Evolutionary conservation across 1,140 invertebrate species (phyloP).

Genomic region (Anastrepha ludens): DNA sequence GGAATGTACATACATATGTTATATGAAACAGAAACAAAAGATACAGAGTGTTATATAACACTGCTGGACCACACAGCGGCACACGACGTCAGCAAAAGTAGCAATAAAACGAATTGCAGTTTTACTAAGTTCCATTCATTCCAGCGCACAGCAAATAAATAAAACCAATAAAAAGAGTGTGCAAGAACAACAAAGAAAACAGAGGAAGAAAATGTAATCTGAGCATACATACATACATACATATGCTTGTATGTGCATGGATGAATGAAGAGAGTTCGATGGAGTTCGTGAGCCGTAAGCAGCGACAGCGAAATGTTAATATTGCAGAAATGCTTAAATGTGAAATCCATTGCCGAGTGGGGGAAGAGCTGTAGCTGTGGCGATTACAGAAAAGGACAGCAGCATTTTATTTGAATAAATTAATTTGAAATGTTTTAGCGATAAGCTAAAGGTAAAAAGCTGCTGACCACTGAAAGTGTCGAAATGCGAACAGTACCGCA

Average conservation of each 20-base stretch:
- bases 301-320: constrained; percentile 1
- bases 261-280: not conserved
- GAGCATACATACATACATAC: not conserved
- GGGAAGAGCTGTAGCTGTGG: not conserved
- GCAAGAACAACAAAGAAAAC: not conserved
- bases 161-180: not conserved
- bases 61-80: constrained; percentile 41
- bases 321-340: not conserved
- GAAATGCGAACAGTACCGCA: not conserved
- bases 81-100: constrained; percentile 25
- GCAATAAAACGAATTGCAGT: constrained; percentile 3
- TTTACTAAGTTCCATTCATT: not conserved
- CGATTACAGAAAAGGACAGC: not conserved
- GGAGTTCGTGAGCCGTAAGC: not conserved
- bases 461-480: constrained; percentile 30
- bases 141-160: not conserved
- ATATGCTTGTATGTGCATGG: not conserved
- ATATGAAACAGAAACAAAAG: constrained; percentile 14
- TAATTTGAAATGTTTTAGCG: constrained; percentile 19
- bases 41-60: not conserved
- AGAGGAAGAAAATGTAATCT: constrained; percentile 23
- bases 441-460: not conserved
- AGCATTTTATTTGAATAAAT: constrained; percentile 41
- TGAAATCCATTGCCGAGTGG: not conserved
- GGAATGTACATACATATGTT: not conserved